A percentile compares a stretch with the other conserved stretches of the same genome.
phyloP scores from a whole-genome alignment of 2,888 invertebrate species.

The Drosophila siamana region DNA sequence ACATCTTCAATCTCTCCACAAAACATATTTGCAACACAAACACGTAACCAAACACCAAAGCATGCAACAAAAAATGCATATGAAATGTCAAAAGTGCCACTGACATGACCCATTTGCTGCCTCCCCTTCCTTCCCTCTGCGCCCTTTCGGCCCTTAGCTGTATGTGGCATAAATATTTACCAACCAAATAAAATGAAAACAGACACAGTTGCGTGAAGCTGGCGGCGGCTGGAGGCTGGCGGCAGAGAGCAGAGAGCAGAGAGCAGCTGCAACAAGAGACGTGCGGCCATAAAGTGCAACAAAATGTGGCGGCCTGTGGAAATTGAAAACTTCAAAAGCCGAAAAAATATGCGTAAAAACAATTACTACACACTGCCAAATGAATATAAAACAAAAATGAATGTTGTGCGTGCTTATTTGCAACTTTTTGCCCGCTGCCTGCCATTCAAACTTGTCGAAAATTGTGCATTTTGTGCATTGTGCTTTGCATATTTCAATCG shows the following conservation, averaged over 20 bases:
- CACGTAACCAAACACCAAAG: constrained; percentile 50
- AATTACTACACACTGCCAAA: constrained; percentile 16
- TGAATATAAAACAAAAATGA: constrained; percentile 11
- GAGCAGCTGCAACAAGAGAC: background rate
- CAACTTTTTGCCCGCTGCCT: constrained; percentile 8
- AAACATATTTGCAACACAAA: background rate
- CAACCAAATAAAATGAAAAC: constrained; percentile 18
- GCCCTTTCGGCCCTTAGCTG: constrained; percentile 18
- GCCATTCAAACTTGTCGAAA: background rate
- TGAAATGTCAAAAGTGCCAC: constrained; percentile 68
- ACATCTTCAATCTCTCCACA: too few species aligned
- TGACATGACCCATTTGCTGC: constrained; percentile 66
- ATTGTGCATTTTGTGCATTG: background rate
- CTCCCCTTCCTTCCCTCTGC: too few species aligned
- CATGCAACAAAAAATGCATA: constrained; percentile 3
- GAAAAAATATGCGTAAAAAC: constrained; percentile 21
- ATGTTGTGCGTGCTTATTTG: constrained; percentile 55
- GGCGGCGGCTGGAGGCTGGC: too few species aligned
- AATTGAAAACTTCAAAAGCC: constrained; percentile 27
- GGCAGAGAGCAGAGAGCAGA: background rate
- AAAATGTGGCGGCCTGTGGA: constrained; percentile 21
- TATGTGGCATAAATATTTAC: constrained; percentile 39
- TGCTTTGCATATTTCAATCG: background rate
- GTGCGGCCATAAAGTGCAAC: constrained; percentile 34
- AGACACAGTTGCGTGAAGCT: background rate